Conservation (phyloP, 2,797 vertebrate species). For the Pteropus rufus region DNA sequence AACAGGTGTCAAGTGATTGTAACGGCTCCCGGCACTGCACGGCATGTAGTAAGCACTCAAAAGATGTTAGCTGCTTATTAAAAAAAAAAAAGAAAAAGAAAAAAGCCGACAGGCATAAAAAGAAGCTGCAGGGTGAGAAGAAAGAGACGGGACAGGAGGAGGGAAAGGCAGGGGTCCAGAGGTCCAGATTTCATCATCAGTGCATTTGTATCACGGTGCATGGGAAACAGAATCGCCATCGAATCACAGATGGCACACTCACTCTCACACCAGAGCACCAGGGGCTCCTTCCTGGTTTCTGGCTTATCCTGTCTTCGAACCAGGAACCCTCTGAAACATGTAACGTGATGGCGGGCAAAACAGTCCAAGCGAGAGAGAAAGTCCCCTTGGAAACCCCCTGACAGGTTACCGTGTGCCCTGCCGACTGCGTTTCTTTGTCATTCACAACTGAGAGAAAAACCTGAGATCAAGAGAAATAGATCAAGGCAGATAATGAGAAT, state of each 20-base stretch:
- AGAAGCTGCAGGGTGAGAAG: background rate
- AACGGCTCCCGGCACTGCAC: background rate
- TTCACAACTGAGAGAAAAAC: background rate
- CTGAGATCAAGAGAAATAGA: background rate
- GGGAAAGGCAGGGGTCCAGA: background rate
- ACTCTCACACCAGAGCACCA: background rate
- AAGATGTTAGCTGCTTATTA: background rate
- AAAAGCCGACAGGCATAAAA: background rate
- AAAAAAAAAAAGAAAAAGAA: background rate
- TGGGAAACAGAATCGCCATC: background rate
- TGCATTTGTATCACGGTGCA: fast-evolving
- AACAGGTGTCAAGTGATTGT: background rate
- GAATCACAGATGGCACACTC: background rate
- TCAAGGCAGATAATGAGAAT: background rate
- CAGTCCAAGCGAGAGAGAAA: background rate
- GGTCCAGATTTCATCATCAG: background rate
- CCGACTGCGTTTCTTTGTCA: background rate
- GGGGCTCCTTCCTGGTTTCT: too few species aligned
- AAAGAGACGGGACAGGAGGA: background rate
- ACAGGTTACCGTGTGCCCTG: background rate
- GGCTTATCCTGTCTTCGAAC: background rate
- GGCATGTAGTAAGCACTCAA: background rate
- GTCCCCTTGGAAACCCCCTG: background rate
- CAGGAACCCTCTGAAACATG: background rate
- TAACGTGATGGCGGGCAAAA: background rate